phyloP scores from a whole-genome alignment of 1,140 invertebrate species.

The Cryptotermes secundus region DNA sequence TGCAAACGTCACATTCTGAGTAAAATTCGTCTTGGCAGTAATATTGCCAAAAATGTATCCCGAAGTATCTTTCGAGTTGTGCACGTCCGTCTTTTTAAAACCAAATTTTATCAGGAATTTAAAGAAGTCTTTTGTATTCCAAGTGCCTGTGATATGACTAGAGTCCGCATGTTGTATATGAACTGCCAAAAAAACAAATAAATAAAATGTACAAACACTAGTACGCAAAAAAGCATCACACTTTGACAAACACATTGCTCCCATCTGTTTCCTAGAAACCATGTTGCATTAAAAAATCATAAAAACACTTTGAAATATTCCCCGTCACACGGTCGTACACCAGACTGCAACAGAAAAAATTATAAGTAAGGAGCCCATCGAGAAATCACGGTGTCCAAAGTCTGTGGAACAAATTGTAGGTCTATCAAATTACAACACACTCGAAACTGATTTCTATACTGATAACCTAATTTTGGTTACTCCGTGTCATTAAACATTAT shows the following conservation, averaged over 20 bases:
- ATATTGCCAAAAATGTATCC: conserved; percentile 96
- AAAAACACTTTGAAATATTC: not conserved
- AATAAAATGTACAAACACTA: not conserved
- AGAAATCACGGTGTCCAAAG: not conserved
- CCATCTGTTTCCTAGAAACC: conserved; percentile 24
- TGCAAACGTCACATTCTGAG: conserved; percentile 75
- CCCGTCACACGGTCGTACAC: not conserved
- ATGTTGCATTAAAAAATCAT: not conserved
- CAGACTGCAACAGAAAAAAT: not conserved
- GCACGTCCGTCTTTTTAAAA: conserved; percentile 91
- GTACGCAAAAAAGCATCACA: not conserved
- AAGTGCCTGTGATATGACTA: conserved; percentile 63
- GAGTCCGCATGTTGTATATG: conserved; percentile 10
- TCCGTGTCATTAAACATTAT: too few relatives aligned
- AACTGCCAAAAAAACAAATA: conserved; percentile 16
- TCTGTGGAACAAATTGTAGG: too few relatives aligned
- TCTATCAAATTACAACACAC: too few relatives aligned
- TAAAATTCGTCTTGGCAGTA: conserved; percentile 65
- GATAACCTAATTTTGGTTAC: too few relatives aligned
- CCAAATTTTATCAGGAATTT: conserved; percentile 93
- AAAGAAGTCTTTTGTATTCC: conserved; percentile 76
- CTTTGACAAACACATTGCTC: not conserved
- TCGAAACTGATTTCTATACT: too few relatives aligned
- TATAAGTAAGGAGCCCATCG: not conserved
- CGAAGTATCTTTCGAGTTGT: conserved; percentile 75